phyloP scores from a whole-genome alignment of 35 echinoderm and acorn worm genomes.

The Amphiura filiformis region DNA sequence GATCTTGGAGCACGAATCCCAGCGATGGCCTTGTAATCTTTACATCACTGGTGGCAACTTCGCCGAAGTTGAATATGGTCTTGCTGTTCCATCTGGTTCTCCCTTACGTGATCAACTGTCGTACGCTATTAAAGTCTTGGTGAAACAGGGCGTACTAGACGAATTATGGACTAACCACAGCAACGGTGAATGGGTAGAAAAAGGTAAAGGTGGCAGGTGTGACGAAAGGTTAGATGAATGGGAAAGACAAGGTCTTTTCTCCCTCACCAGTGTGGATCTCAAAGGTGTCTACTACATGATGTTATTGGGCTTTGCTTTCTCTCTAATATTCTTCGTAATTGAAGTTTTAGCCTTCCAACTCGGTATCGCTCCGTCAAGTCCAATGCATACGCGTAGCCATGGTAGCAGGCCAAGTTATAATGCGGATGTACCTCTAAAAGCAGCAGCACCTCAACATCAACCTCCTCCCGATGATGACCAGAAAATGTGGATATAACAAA shows the following conservation, averaged over 20 bases:
- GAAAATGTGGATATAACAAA: conserved; percentile 77
- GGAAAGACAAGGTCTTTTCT: conserved; percentile 76
- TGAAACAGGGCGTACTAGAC: conserved; percentile 59
- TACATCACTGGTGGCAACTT: conserved; percentile 87
- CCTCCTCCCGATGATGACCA: conserved; percentile 46
- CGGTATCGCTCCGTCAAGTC: conserved; percentile 33
- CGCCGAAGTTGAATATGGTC: conserved; percentile 78
- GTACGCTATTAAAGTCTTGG: conserved; percentile 58
- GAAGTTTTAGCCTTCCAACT: conserved; percentile 80
- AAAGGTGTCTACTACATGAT: conserved; percentile 85
- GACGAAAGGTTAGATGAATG: conserved; percentile 26
- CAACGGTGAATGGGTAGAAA: conserved; percentile 60
- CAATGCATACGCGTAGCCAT: conserved; percentile 1
- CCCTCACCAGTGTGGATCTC: conserved; percentile 71
- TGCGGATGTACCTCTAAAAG: neutral
- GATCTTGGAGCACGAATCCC: conserved; percentile 53
- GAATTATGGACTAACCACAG: conserved; percentile 47
- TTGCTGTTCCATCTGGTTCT: conserved; percentile 84
- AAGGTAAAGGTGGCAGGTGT: conserved; percentile 62
- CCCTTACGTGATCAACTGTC: conserved; percentile 84
- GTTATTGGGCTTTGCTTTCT: conserved; percentile 62
- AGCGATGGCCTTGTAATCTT: conserved; percentile 69
- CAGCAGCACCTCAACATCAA: neutral
- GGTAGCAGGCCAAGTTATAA: neutral
- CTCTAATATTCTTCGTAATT: conserved; percentile 65